Percentiles rank a stretch among this genome's conserved stretches.
Conservation (phyloP, 2,888 invertebrate species). For the Marasmarcha lunaedactyla region DNA sequence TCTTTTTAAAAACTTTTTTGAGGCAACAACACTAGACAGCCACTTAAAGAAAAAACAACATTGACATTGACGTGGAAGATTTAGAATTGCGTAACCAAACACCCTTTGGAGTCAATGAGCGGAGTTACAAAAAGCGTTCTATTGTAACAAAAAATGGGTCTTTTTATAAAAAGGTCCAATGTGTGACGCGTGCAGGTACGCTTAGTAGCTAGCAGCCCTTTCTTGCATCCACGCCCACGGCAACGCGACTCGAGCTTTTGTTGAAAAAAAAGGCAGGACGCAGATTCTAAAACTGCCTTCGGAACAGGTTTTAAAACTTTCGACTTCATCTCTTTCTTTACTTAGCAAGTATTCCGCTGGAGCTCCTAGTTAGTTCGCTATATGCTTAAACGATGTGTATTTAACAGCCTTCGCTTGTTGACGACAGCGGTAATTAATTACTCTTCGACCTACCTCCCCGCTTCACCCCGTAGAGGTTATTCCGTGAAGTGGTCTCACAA, state of each 20-base stretch:
- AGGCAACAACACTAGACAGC: too few species aligned
- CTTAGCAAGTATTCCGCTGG: background rate
- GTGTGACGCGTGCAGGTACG: slow-evolving; percentile 13
- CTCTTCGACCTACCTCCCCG: slow-evolving; percentile 32
- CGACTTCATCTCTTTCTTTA: background rate
- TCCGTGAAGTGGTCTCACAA: slow-evolving; percentile 2
- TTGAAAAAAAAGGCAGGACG: background rate
- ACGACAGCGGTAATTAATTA: slow-evolving; percentile 62
- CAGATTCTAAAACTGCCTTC: background rate
- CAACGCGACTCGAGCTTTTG: background rate
- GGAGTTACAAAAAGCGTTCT: slow-evolving; percentile 1
- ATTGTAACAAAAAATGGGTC: slow-evolving; percentile 9
- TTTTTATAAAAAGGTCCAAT: slow-evolving; percentile 4
- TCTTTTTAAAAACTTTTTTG: too few species aligned
- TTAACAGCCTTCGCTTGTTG: slow-evolving; percentile 49
- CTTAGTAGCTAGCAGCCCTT: slow-evolving; percentile 3
- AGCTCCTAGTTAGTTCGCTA: slow-evolving; percentile 10
- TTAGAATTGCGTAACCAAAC: too few species aligned
- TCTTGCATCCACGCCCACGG: background rate
- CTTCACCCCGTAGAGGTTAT: slow-evolving; percentile 16
- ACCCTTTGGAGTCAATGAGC: too few species aligned
- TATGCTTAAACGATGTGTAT: slow-evolving; percentile 24
- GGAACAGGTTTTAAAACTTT: background rate
- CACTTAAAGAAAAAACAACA: too few species aligned
- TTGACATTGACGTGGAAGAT: too few species aligned